Base-by-base conservation (phyloP, 2,797 vertebrate species). In the Somateria mollissima region DNA sequence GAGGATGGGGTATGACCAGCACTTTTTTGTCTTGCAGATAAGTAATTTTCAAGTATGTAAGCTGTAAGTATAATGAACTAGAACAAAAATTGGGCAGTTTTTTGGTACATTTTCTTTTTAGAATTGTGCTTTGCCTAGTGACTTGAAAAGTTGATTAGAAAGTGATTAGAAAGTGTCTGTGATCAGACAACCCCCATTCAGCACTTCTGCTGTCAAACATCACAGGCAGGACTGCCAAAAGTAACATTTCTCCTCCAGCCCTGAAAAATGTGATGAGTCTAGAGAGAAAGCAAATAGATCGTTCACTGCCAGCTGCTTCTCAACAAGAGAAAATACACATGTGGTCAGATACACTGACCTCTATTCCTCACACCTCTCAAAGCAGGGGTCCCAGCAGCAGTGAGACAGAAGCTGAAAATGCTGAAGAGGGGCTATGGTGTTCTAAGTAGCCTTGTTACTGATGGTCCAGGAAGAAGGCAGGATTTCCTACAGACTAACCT, bases 381-480 rank as follows among this genome's bases (percentile, higher is more conserved):
- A 66, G 43, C 6, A 1, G 1, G 16, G 28, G 11, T 39, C 28
- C 39, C 32, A 5, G 0, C 30, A 20, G 13, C 0, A 13, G 24
- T 37, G 43, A 54, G 15, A n/a, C 24, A 82, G 41, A 82, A 71
- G 47, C 12, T 66, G 34, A 34, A 69, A 77, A 54, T 0, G 3
- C 11, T 51, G 18, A 28, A 4, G 4, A 10, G 17, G 34, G 37
- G 56, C 41, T 77, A 11, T 13, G 11, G 25, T 32, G 19, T 36
- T 53, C 39, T 60, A 34, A 62, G 16, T 30, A 79, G 39, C 14
- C 43, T 56, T 13, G 4, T 61, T 57, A 73, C 16, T 43, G 60
- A 66, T 0, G 0, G 18, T 39, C 30, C 43, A 24, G 11, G 51
- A 62, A 32, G 15, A 21, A 17, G 28, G 32, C 28, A 64, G 22